phyloP scores from a whole-genome alignment of 2,797 vertebrate genomes.

The Aulostomus chinensis region DNA sequence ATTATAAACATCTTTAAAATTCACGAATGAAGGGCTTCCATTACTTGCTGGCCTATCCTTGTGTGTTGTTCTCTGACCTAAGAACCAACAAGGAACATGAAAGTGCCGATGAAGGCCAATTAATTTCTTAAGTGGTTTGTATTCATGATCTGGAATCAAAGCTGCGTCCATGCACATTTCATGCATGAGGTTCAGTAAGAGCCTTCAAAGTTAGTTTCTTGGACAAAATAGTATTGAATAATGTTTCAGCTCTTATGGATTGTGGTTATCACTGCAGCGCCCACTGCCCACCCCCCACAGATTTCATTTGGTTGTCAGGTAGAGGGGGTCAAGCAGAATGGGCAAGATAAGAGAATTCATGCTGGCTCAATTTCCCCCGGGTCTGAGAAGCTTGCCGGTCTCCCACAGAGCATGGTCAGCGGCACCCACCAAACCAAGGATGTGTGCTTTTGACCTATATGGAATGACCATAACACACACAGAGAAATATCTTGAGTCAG shows the following conservation, averaged over 20 bases:
- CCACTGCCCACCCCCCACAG: slow-evolving; percentile 54
- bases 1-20: too few relatives aligned
- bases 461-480: slow-evolving; percentile 47
- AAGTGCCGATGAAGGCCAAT: too few relatives aligned
- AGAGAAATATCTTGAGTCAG: slow-evolving; percentile 51
- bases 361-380: slow-evolving; percentile 80
- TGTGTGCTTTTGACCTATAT: slow-evolving; percentile 71
- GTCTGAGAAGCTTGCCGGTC: slow-evolving; percentile 52
- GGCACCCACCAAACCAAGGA: slow-evolving; percentile 58
- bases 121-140: too few relatives aligned
- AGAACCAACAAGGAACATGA: too few relatives aligned
- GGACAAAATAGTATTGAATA: slow-evolving; percentile 47
- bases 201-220: slow-evolving; percentile 46
- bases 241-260: slow-evolving; percentile 52
- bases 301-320: slow-evolving; percentile 77
- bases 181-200: slow-evolving; percentile 5
- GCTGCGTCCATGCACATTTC: too few relatives aligned
- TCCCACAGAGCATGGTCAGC: slow-evolving; percentile 67
- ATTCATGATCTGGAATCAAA: too few relatives aligned
- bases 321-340: slow-evolving; percentile 74
- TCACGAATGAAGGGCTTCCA: too few relatives aligned
- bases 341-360: slow-evolving; percentile 78
- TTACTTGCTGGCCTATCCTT: too few relatives aligned
- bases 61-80: too few relatives aligned
- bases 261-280: slow-evolving; percentile 60